Base-by-base conservation (phyloP, 2,113 vertebrate genomes). In the Peromyscus californicus region DNA sequence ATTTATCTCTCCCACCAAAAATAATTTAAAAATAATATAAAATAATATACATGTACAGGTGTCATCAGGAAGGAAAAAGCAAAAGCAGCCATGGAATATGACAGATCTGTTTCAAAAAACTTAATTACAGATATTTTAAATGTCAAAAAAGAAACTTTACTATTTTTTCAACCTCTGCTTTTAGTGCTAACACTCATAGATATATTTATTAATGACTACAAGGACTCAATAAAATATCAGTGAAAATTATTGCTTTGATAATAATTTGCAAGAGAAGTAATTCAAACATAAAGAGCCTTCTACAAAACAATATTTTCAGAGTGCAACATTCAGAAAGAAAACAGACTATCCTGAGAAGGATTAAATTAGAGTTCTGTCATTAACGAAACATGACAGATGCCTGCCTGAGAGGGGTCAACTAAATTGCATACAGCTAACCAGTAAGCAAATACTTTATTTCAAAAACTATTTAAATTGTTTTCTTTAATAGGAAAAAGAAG, bases 241-340 rank as follows among this genome's bases (percentile, higher is more conserved):
- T 74, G n/a, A 95, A 54, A 89, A 13, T 31, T 54, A 9, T 59
- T 24, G 65, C 12, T 65, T 95, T 63, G 63, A 85, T n/a, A 89
- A 89, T 79, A 48, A 89, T 36, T 65, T 31, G 57, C 4, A 89
- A 17, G 13, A 97, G 42, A 26, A 94, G 51, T 65, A 70, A 85
- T 80, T 72, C 19, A 26, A 51, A 8, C 26, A 92, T n/a, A 80
- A 85, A 67, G n/a, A 61, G 59, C 0, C 19, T 42, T 45, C 26
- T 45, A 54, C 31, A 13, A 59, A n/a, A 21, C 67, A 89, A 36
- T 78, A 16, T 74, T 89, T 90, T 89, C 45, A 94, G 21, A 80
- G 92, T 90, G 67, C 42, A 78, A 72, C 24, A 36, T 59, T 95
- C 54, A 93, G 15, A 93, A 67, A 91, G 57, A 6, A 83, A 61